Evolutionary conservation across 1,140 invertebrate species (phyloP), one percentile per base, ranked within the genome.

Genomic region (Aphelinus certus): DNA sequence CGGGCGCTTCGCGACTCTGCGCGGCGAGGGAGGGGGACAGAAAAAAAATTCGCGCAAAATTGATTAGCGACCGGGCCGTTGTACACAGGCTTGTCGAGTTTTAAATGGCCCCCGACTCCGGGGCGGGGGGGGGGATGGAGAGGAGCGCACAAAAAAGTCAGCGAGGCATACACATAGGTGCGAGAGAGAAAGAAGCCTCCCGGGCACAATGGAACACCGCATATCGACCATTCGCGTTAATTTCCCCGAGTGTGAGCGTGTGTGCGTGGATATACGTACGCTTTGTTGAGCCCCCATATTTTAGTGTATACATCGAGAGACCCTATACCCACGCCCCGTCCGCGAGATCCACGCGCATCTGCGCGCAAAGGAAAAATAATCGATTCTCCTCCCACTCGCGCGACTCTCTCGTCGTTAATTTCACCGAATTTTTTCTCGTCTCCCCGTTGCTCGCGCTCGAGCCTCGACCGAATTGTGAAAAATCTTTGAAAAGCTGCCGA

Each of bases 231-330:
- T 68, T 68, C 65, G 73, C 73, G 73, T 75, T 75, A 75, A 75
- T 75, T 75, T 75, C 61, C 66, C 73, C 49, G 66, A 63, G 66
- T 26, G 51, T 53, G 51, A 53, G 51, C 4, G 9, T 4, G 51
- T 53, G 51, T 26, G 26, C 26, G 51, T 53, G 51, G 4, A 53
- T 53, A 9, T 53, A 53, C 51, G 51, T 53, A 53, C 51, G 73
- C 73, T 75, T 75, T 75, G 73, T 75, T 75, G 74, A 76, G 60
- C 71, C 70, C 60, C 48, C 73, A 73, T 75, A 75, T 75, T 75
- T 78, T 76, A 75, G 53, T 26, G 26, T 26, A 26, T 26, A 26
- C 26, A 26, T 26, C 26, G 26, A 26, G 26, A 26, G 26, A 26
- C 26, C 26, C 26, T 26, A 26, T 26, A 26, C 26, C 26, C 26